Percentiles rank a stretch among this genome's conserved stretches.
Evolutionary conservation across 2,113 vertebrate species (phyloP).

Genomic region (Terrapene triunguis): DNA sequence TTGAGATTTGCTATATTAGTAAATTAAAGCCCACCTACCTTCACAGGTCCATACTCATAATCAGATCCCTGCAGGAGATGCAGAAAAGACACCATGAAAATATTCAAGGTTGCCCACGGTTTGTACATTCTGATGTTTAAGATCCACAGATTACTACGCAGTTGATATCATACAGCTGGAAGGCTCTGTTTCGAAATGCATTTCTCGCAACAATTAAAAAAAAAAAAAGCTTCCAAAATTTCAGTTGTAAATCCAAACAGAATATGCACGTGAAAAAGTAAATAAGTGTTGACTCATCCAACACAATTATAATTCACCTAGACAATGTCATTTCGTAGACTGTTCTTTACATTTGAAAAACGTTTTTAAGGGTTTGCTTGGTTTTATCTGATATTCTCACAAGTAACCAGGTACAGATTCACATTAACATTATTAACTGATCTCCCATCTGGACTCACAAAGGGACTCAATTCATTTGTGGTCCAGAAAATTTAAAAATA

Average conservation of each 20-base stretch:
- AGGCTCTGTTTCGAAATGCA: slow-evolving; percentile 75
- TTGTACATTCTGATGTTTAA: slow-evolving; percentile 83
- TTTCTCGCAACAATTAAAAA: slow-evolving; percentile 67
- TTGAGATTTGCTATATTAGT: not conserved
- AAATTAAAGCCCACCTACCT: slow-evolving; percentile 77
- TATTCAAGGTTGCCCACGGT: slow-evolving; percentile 79
- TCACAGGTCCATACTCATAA: slow-evolving; percentile 76
- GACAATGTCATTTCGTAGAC: slow-evolving; percentile 50
- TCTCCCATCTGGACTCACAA: slow-evolving; percentile 56
- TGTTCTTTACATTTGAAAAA: slow-evolving; percentile 30
- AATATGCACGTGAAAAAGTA: slow-evolving; percentile 47
- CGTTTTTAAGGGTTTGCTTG: slow-evolving; percentile 33
- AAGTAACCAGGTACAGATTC: slow-evolving; percentile 46
- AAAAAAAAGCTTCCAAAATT: slow-evolving; percentile 56
- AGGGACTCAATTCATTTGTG: slow-evolving; percentile 61
- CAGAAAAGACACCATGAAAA: slow-evolving; percentile 80
- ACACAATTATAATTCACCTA: slow-evolving; percentile 64
- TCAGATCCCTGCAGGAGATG: slow-evolving; percentile 81
- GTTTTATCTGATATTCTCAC: slow-evolving; percentile 45
- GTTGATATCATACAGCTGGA: slow-evolving; percentile 68
- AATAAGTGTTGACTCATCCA: slow-evolving; percentile 61
- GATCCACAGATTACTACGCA: slow-evolving; percentile 71
- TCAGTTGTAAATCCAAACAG: slow-evolving; percentile 49
- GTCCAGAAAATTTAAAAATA: slow-evolving; percentile 59
- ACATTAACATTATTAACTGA: slow-evolving; percentile 48